Base-by-base conservation (phyloP, 2,888 invertebrate genomes). In the Dryadula phaetusa region DNA sequence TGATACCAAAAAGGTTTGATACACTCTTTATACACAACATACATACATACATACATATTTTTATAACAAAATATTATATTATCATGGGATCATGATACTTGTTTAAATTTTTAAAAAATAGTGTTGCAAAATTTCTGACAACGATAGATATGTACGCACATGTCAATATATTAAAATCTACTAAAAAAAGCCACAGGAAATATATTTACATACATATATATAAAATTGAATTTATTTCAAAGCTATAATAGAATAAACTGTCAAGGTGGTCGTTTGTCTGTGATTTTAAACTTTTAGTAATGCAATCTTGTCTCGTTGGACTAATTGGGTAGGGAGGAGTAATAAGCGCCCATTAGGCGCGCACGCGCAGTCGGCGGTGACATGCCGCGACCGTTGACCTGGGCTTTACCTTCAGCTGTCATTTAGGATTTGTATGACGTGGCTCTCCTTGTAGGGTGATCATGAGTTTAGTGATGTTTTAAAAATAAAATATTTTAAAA, bases 301-400 rank as follows among this genome's bases (percentile, higher is more conserved):
- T 62, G 67, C 54, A 72, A 70, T 74, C 69, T 72, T 74, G 73
- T 76, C 78, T 81, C 79, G 74, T 79, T 79, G 79, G 82, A 79
- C 83, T 87, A 87, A 88, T 88, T 87, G 85, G 83, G 78, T 80
- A 78, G 81, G 83, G 84, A 83, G 82, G 80, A 79, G 76, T 83
- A 83, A 83, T 82, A 79, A 75, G 73, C 73, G 69, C 71, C 74
- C 72, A 74, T 83, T 84, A 82, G 76, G 76, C 70, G 74, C 77
- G 79, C 82, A 83, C 83, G 82, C 79, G 82, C 78, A 75, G 74
- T 47, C 60, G 70, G 37, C 76, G 75, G 73, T 76, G 79, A 77
- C 77, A 77, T 73, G 76, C 69, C 61, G 72, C 70, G 63, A 64
- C 62, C 67, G 69, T 70, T 67, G 71, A 71, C 70, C 71, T 64